Evolutionary conservation across 2,797 vertebrate species (phyloP).

Genomic region (Bradypodion ventrale): DNA sequence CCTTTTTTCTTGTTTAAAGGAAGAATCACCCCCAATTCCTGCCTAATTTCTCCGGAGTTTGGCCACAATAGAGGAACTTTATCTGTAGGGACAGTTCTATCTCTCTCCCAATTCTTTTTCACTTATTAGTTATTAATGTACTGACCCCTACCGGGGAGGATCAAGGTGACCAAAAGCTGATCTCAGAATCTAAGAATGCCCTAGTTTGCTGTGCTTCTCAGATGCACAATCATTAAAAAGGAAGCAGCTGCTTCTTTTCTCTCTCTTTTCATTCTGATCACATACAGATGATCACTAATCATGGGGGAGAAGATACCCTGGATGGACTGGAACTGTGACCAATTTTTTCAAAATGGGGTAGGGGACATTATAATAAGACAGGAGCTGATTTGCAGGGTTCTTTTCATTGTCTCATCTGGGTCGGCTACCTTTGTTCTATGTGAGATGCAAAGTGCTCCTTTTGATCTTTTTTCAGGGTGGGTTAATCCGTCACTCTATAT

Average conservation of each 20-base stretch:
- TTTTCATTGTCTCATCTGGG: neutral
- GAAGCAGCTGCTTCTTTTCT: neutral
- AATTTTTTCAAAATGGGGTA: neutral
- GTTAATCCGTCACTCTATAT: neutral
- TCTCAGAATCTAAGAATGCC: neutral
- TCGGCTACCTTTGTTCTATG: slow-evolving; percentile 23
- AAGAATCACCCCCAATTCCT: too few species aligned
- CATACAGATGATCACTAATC: neutral
- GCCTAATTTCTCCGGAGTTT: too few species aligned
- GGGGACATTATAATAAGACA: neutral
- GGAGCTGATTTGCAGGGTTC: neutral
- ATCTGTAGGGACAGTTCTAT: too few species aligned
- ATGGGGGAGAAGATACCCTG: neutral
- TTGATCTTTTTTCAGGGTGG: slow-evolving; percentile 20
- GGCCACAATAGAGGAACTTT: too few species aligned
- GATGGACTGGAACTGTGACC: neutral
- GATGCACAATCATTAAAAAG: neutral
- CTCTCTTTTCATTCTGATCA: neutral
- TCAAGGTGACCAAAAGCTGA: slow-evolving; percentile 35
- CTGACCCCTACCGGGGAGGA: slow-evolving; percentile 66
- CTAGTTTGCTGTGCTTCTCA: neutral
- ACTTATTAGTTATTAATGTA: slow-evolving; percentile 59
- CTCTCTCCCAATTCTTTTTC: neutral
- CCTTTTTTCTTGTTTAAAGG: neutral
- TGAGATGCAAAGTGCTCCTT: slow-evolving; percentile 10